A percentile compares a stretch with the other conserved stretches of the same genome.
phyloP scores from a whole-genome alignment of 2,888 invertebrate species.

The Lycophotia porphyrea region DNA sequence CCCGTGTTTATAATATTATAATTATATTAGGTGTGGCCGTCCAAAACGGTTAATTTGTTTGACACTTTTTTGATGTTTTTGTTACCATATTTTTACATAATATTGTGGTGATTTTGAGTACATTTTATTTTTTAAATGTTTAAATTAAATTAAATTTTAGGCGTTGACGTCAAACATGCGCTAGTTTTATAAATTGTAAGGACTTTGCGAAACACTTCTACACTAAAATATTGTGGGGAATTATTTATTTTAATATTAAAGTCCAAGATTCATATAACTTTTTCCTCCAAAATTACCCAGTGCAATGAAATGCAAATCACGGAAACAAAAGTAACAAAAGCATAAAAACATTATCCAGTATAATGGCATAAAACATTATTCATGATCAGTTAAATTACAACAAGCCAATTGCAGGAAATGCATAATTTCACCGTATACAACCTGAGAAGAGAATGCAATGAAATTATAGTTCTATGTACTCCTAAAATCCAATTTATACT shows the following conservation, averaged over 20 bases:
- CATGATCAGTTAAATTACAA: neutral
- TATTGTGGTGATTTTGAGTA: too few species aligned
- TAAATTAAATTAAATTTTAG: too few species aligned
- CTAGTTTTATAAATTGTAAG: neutral
- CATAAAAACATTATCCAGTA: neutral
- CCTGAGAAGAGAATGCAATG: neutral
- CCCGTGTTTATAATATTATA: neutral
- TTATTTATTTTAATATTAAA: neutral
- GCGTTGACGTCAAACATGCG: neutral
- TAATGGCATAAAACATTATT: neutral
- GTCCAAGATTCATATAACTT: neutral
- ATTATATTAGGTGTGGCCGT: neutral
- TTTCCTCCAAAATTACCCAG: constrained; percentile 10
- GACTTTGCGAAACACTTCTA: neutral
- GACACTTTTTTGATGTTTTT: neutral
- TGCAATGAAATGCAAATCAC: neutral
- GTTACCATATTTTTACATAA: constrained; percentile 4
- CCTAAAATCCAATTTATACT: neutral
- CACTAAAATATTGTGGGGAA: neutral
- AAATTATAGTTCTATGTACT: neutral
- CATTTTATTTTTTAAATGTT: too few species aligned
- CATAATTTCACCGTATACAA: neutral
- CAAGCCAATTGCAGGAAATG: neutral
- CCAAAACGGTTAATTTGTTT: neutral
- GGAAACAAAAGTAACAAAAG: too few species aligned